Base-by-base conservation (phyloP, 1,140 invertebrate genomes). In the Drosophila takahashii region DNA sequence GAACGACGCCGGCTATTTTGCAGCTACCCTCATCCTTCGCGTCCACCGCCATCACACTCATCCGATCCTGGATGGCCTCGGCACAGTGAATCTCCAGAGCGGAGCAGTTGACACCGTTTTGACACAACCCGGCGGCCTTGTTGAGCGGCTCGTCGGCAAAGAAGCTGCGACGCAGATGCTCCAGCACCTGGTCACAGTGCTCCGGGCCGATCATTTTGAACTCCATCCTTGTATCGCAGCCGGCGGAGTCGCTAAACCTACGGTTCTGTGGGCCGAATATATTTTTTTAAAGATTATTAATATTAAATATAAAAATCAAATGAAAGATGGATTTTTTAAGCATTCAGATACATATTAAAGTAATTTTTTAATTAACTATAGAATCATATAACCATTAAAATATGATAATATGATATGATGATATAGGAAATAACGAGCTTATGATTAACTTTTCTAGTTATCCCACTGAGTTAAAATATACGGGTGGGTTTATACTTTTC, bases 101-200 rank as follows among this genome's bases (percentile, higher is more conserved):
- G 0, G 92, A 92, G 79, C 96, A 95, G 0, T 95, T 93, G 62
- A 95, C 93, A 0, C 96, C 96, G 0, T 94, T 93, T 7, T 91
- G 71, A 73, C 96, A 96, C 0, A 97, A 93, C 11, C 93, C 93
- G n/a, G 96, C 95, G 0, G 95, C 95, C 57, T 94, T 94, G 91
- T 97, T 97, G 8, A 97, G 92, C 0, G 96, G 96, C 89, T 97
- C 96, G 78, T 97, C 96, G 3, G 95, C 94, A 90, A 97, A 97
- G 92, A 96, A 96, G 71, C 94, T 95, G 61, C 93, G 92, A 32
- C 95, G 93, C 53, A 97, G 92, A 84, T 96, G 96, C 26, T 94
- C 79, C 41, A 97, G 94, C 15, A 96, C 95, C 36, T 94, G 93
- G 10, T 93, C 85, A 67, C 93, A 94, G 58, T 93, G 93, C 60